Conservation (phyloP, 2,888 invertebrate genomes). For the Xiphydria camelus region DNA sequence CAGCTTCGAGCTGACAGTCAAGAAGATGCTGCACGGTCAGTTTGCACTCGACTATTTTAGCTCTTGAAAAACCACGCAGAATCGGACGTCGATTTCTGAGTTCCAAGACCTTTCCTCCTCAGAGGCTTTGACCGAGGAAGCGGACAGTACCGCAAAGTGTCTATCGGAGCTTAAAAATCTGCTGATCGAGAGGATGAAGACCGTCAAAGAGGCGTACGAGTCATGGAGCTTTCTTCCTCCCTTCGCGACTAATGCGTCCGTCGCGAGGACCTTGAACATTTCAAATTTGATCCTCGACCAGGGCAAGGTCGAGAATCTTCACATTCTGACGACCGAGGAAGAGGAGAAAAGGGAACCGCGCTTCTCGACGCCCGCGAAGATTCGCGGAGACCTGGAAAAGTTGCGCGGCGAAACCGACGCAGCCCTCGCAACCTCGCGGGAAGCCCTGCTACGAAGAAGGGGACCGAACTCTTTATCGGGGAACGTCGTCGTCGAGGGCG, state of each 20-base stretch:
- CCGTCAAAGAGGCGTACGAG: constrained; percentile 28
- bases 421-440: constrained; percentile 5
- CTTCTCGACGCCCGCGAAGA: constrained; percentile 17
- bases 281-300: constrained; percentile 26
- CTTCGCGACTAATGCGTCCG: no score
- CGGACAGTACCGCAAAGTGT: constrained; percentile 28
- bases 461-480: constrained; percentile 17
- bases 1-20: constrained; percentile 27
- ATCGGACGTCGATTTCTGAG: no score
- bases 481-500: constrained; percentile 24
- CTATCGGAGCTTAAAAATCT: constrained; percentile 31
- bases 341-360: no score
- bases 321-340: constrained; percentile 10
- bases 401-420: constrained; percentile 13
- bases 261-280: constrained; percentile 20
- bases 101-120: no score
- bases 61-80: no score
- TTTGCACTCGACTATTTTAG: no score
- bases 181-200: constrained; percentile 28
- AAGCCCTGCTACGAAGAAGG: constrained; percentile 1
- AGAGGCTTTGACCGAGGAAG: no score
- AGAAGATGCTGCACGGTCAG: constrained; percentile 3
- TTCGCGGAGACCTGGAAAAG: constrained; percentile 14
- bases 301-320: constrained; percentile 17
- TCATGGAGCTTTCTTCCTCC: no score